A percentile compares a stretch with the other conserved stretches of the same genome.
These are phyloP conservation scores for Alaudala cheleensis DNA, from an alignment of 2,113 vertebrate species.

Conservation along the genomic window DNA sequence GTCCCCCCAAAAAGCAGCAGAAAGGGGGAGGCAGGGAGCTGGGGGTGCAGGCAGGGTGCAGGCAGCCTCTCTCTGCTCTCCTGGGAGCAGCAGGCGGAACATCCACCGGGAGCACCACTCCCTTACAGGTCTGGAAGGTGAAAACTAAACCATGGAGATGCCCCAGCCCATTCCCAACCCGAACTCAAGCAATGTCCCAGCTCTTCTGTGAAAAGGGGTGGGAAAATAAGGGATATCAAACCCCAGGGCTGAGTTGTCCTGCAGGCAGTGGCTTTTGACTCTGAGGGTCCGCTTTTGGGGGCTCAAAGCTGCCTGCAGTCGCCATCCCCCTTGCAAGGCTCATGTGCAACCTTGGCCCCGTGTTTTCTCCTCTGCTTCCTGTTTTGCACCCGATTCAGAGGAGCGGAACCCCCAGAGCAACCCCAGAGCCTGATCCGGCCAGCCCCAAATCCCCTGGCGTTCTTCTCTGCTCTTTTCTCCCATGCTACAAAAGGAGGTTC, in stretches of 20 bases:
- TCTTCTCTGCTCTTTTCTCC: neutral
- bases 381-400: neutral
- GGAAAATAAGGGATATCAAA: neutral
- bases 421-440: neutral
- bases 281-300: accelerated
- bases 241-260: neutral
- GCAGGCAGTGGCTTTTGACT: neutral
- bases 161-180: neutral
- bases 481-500: accelerated
- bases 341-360: neutral
- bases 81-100: neutral
- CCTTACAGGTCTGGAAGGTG: neutral
- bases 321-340: accelerated
- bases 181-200: neutral
- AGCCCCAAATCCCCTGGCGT: accelerated
- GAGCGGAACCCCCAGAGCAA: accelerated
- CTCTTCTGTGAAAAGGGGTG: neutral
- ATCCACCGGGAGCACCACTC: neutral
- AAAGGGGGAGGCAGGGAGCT: neutral
- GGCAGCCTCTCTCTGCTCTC: neutral
- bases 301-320: neutral
- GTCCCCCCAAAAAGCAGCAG: neutral
- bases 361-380: neutral
- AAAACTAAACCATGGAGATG: neutral
- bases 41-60: neutral